Percentiles rank a stretch among this genome's conserved stretches.
Conservation (phyloP, 2,797 vertebrate genomes). For the Xerus rutilus region DNA sequence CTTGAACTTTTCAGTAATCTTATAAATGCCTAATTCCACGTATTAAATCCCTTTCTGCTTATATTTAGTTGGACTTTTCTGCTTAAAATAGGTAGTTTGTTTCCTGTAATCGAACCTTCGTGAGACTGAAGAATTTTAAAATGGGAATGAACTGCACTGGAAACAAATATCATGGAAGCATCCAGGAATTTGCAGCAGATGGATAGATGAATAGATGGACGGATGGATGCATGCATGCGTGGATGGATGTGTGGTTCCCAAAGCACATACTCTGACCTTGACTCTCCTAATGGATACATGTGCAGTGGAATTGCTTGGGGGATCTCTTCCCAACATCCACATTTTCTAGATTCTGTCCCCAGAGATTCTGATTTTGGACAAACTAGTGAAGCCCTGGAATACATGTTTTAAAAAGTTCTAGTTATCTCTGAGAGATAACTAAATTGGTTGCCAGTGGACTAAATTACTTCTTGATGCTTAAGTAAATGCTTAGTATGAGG, state of each 20-base stretch:
- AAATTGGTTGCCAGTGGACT: not conserved
- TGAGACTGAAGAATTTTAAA: not conserved
- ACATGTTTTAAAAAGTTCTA: not conserved
- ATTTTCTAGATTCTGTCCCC: not conserved
- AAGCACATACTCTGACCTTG: not conserved
- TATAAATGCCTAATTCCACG: not conserved
- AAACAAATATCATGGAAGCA: not conserved
- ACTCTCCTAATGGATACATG: too few species aligned
- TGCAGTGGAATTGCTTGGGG: not conserved
- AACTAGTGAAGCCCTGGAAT: not conserved
- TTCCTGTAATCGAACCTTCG: not conserved
- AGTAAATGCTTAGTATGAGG: not conserved
- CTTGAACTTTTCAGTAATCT: not conserved
- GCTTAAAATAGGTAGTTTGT: not conserved
- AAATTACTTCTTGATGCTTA: not conserved
- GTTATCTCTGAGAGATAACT: not conserved
- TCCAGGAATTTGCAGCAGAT: not conserved
- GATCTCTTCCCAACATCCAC: not conserved
- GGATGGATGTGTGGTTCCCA: not conserved
- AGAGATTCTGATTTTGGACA: not conserved
- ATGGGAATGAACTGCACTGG: not conserved
- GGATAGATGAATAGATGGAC: not conserved
- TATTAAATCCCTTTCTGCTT: not conserved
- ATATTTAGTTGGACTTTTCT: not conserved
- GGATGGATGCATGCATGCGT: fast-evolving